Percentiles rank a stretch among this genome's conserved stretches.
These are phyloP conservation scores for Phenganax stokvisi DNA, from an alignment of 92 coral and sea anemone genomes.

Conservation along the genomic window DNA sequence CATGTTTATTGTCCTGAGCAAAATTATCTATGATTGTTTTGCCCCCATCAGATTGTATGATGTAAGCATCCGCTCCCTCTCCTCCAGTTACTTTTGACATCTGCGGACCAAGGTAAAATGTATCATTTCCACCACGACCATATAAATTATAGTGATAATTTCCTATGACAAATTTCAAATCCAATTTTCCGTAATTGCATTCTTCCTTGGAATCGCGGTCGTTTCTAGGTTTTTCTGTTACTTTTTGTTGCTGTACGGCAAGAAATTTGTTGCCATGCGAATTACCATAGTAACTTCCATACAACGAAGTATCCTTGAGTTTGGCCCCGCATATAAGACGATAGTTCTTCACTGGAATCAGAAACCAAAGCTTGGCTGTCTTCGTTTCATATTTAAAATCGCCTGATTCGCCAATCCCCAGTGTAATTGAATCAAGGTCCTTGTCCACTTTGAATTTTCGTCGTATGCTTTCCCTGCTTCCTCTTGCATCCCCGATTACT, in stretches of 20 bases:
- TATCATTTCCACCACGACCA: conserved; percentile 56
- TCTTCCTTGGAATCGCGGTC: not conserved
- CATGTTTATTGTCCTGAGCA: conserved; percentile 48
- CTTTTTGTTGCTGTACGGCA: conserved; percentile 30
- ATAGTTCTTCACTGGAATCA: conserved; percentile 43
- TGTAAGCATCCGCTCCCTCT: conserved; percentile 42
- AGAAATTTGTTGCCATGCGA: conserved; percentile 32
- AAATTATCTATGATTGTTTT: conserved; percentile 55
- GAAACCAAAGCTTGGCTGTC: conserved; percentile 50
- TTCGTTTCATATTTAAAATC: conserved; percentile 36
- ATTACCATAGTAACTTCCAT: conserved; percentile 43
- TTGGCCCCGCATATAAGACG: conserved; percentile 38
- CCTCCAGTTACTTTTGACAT: conserved; percentile 51
- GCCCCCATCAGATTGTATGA: conserved; percentile 53
- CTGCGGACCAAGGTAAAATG: conserved; percentile 56
- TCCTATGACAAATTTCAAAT: conserved; percentile 38
- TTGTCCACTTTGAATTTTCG: conserved; percentile 27
- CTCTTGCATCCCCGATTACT: conserved; percentile 43
- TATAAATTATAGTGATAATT: conserved; percentile 54
- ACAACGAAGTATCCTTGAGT: not conserved
- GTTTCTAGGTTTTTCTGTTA: not conserved
- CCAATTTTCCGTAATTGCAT: not conserved
- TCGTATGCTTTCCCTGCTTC: conserved; percentile 12
- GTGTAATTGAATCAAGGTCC: conserved; percentile 24
- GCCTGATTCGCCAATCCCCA: conserved; percentile 44